These are phyloP conservation scores for Orchesella flavescens DNA, from an alignment of 2,888 invertebrate species.

Conservation along the genomic window DNA sequence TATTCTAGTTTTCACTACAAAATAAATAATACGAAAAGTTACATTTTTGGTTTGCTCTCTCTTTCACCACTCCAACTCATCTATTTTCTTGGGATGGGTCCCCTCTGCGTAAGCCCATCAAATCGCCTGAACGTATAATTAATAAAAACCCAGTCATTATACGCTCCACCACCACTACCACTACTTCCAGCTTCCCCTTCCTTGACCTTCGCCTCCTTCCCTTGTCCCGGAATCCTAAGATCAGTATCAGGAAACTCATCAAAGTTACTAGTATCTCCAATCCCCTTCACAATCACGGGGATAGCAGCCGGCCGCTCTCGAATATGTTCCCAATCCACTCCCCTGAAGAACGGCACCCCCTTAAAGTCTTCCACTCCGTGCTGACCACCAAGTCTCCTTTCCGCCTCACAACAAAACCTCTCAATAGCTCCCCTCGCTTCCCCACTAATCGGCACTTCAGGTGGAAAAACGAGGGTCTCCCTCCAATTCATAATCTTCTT, in stretches of 20 bases:
- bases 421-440: conserved; percentile 94
- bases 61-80: too few relatives aligned
- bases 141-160: conserved; percentile 99
- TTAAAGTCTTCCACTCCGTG: conserved; percentile 95
- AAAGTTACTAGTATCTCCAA: conserved; percentile 99
- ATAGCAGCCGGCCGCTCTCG: conserved; percentile 98
- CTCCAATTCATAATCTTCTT: conserved; percentile 99
- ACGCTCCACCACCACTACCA: conserved; percentile 87
- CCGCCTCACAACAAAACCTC: conserved; percentile 97
- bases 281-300: conserved; percentile 96
- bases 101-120: conserved; percentile 81
- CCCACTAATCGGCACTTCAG: conserved; percentile 99
- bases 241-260: conserved; percentile 99
- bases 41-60: background rate
- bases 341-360: conserved; percentile 92
- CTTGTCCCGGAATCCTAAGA: conserved; percentile 94
- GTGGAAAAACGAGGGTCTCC: conserved; percentile 98
- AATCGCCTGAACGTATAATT: conserved; percentile 99
- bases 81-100: conserved; percentile 69
- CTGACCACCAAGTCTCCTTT: conserved; percentile 90
- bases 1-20: too few relatives aligned
- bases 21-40: too few relatives aligned
- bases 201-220: conserved; percentile 78
- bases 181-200: conserved; percentile 81
- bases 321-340: conserved; percentile 99